phyloP scores from a whole-genome alignment of 1,140 invertebrate genomes.

The Sesamia nonagrioides region DNA sequence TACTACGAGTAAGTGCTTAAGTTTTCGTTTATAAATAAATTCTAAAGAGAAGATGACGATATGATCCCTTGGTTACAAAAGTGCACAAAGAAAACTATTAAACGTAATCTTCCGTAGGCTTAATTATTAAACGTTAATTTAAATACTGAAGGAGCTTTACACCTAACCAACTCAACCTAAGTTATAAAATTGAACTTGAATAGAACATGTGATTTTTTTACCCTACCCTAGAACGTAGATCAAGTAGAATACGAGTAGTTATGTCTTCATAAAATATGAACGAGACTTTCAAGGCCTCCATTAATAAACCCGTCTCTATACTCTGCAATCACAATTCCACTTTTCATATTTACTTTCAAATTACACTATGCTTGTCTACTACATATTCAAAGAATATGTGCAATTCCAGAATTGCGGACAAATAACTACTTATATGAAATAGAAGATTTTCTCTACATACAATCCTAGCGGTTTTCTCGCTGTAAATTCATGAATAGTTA shows the following conservation, averaged over 20 bases:
- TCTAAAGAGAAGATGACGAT: no score
- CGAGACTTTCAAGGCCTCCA: slow-evolving; percentile 16
- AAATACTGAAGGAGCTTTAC: no score
- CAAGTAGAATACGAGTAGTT: neutral
- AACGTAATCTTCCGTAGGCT: no score
- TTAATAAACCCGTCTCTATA: neutral
- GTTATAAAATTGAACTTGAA: neutral
- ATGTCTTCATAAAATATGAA: slow-evolving; percentile 13
- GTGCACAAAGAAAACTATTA: no score
- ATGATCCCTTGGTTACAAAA: no score
- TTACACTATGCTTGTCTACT: slow-evolving; percentile 4
- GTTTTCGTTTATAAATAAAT: no score
- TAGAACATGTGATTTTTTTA: neutral
- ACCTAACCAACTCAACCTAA: no score
- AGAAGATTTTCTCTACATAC: slow-evolving; percentile 5
- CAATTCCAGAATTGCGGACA: slow-evolving; percentile 1
- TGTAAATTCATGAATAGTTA: slow-evolving; percentile 26
- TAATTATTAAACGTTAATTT: no score
- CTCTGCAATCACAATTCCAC: neutral
- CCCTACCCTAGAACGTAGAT: neutral
- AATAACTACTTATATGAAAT: neutral
- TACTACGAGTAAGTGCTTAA: no score
- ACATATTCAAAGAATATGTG: neutral
- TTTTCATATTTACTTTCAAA: slow-evolving; percentile 19
- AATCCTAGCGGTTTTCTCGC: neutral